Evolutionary conservation across 2,113 vertebrate species (phyloP), one percentile per base, ranked within the genome.

Genomic region (Tychaedon coryphoeus): DNA sequence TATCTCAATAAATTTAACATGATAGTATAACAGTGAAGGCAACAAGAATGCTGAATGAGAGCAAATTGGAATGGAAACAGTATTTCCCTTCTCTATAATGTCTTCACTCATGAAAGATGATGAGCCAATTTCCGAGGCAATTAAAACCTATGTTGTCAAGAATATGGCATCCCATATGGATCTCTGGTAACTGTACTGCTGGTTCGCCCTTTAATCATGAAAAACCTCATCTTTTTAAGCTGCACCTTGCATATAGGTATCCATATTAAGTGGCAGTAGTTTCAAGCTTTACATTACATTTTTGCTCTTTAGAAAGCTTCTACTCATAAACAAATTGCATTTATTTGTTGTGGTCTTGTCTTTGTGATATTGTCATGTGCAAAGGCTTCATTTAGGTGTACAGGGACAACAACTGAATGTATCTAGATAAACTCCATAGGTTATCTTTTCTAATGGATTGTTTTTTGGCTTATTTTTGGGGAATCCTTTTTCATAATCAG

Each of bases 101-200:
- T 91, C 79, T 93, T 77, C 40, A 56, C 36, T 73, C 70, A 43
- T 69, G 85, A 78, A 96, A 90, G 86, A 83, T 58, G 54, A 79
- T 76, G 51, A 92, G 58, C 75, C 92, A 90, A 51, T 66, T 90
- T 95, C 76, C 0, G 0, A 87, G 48, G 80, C 94, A 96, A 95
- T 96, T 96, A 93, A 78, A 92, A 89, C 6, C 86, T 91, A 23
- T 1, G 61, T 95, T 97, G 93, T 92, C 86, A 96, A 92, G 94
- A 91, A 75, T 75, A 75, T 92, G 94, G 94, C 76, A 92, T 95
- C 77, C 72, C 84, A 42, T 89, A 85, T 87, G 84, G 61, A 91
- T 87, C 64, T 91, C 80, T 95, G 83, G 56, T 86, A 74, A 71
- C 38, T 64, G 60, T 57, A 24, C 53, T 71, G 48, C 19, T 69